Conservation (phyloP, 2,113 vertebrate species). For the Artemisiospiza belli region DNA sequence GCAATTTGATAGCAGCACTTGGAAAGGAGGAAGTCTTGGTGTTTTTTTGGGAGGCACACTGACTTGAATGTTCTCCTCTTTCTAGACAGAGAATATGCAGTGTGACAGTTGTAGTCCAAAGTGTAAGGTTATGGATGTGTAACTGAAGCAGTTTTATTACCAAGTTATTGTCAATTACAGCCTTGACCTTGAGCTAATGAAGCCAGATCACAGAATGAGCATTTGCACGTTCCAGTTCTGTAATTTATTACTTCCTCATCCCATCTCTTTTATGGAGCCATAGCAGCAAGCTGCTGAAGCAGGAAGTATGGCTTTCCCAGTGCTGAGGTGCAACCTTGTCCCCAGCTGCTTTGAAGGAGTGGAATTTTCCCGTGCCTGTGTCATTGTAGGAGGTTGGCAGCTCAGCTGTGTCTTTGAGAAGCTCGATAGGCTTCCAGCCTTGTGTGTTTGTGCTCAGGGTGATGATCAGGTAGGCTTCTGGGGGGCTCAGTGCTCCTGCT, state of each 20-base stretch:
- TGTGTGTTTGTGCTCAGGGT: background rate
- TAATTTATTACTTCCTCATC: constrained; percentile 32
- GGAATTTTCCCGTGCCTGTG: constrained; percentile 38
- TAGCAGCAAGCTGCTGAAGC: constrained; percentile 2
- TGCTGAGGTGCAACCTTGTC: background rate
- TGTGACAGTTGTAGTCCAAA: background rate
- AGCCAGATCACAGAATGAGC: background rate
- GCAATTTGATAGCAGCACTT: background rate
- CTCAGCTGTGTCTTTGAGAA: background rate
- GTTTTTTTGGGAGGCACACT: background rate
- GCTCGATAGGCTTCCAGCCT: fast-evolving
- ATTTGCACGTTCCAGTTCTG: background rate
- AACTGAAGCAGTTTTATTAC: background rate
- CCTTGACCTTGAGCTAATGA: constrained; percentile 26
- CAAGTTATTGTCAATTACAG: background rate
- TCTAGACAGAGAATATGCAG: background rate
- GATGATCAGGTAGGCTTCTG: background rate
- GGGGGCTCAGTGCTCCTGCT: background rate
- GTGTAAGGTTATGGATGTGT: background rate
- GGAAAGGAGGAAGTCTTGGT: background rate
- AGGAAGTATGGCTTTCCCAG: background rate
- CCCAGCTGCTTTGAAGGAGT: background rate
- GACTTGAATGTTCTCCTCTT: background rate
- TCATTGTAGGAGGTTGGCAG: background rate
- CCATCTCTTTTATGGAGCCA: background rate